Base-by-base conservation (phyloP, 2,113 vertebrate genomes). In the Mohoua ochrocephala region DNA sequence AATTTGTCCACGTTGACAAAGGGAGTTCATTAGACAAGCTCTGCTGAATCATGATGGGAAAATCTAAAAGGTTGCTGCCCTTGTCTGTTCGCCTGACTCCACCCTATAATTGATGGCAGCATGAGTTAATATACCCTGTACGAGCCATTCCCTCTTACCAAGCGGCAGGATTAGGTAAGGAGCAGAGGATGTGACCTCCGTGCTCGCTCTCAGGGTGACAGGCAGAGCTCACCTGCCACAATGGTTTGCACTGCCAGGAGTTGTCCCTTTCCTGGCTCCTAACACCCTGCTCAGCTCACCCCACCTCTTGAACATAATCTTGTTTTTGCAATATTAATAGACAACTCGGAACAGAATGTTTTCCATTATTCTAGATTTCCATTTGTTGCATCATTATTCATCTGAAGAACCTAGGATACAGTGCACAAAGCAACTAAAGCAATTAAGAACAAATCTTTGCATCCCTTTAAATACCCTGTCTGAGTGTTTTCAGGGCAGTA, bases 21-120 rank as follows among this genome's bases (percentile, higher is more conserved):
- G 28, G 8, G 57, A 92, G 31, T 57, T 95, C 77, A 75, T 96
- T 85, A 84, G 81, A 75, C 1, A 5, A 85, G 69, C 70, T 91
- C 87, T 52, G 27, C 77, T 87, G 84, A 49, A 75, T 78, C 14
- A 4, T 1, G 16, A 89, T 54, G 52, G 44, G 54, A 35, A 89
- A 50, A 67, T 57, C 22, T 28, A 50, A 69, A 65, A 82, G 77
- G 90, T 89, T 31, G 57, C 52, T 81, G 91, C 80, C 80, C 87
- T 80, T 49, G 59, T 74, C 84, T 87, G 41, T 37, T 74, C 3
- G 0, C 21, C 69, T 89, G 56, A 37, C 74, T 91, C 81, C 84
- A 91, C 77, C 69, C 35, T 14, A 2, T 70, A 70, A 75, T 3
- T 81, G 69, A 63, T 49, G 17, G 70, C 42, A 49, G 4, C 23